These are phyloP conservation scores for Cryptoprocta ferox DNA, from an alignment of 2,797 vertebrate genomes.

Conservation along the genomic window DNA sequence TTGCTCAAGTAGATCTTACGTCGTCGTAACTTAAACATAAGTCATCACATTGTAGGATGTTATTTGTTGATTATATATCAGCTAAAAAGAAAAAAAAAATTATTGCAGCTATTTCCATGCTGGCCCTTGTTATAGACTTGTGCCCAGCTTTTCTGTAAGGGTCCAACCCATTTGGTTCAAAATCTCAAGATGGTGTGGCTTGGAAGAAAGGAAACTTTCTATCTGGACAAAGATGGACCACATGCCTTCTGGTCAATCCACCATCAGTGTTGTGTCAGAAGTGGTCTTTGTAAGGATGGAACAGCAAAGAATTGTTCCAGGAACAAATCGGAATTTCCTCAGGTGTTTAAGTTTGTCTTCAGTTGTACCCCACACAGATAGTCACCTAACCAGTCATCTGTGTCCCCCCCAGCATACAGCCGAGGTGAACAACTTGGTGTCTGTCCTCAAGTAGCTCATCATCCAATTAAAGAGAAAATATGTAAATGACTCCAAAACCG, in stretches of 20 bases:
- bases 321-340: background rate
- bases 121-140: background rate
- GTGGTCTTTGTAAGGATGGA: background rate
- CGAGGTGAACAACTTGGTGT: background rate
- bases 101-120: background rate
- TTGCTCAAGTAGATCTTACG: background rate
- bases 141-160: background rate
- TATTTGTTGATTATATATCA: background rate
- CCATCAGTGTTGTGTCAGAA: background rate
- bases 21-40: background rate
- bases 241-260: background rate
- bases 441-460: background rate
- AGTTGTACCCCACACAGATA: background rate
- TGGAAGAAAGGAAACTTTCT: background rate
- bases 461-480: background rate
- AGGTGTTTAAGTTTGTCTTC: background rate
- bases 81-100: background rate
- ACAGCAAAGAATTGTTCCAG: background rate
- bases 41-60: background rate
- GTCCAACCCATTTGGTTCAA: background rate
- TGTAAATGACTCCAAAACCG: background rate
- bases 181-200: background rate
- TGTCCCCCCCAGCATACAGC: background rate
- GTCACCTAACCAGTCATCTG: background rate
- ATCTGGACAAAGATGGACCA: background rate